Conservation (phyloP, 2,797 vertebrate species). For the Acrossocheilus wenchowensis region DNA sequence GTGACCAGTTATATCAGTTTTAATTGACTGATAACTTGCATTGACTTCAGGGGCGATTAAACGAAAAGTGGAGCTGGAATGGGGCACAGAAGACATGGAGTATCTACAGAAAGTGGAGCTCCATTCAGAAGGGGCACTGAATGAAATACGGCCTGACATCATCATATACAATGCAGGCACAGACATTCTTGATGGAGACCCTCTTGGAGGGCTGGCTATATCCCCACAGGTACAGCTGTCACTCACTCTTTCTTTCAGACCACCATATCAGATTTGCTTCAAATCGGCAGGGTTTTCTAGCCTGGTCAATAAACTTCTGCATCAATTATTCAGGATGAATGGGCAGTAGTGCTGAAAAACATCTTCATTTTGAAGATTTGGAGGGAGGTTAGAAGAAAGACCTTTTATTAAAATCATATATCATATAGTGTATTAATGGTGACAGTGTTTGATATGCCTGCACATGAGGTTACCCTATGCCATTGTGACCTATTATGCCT, state of each 20-base stretch:
- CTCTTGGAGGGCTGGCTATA: slow-evolving; percentile 91
- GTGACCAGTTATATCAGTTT: background rate
- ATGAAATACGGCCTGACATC: slow-evolving; percentile 86
- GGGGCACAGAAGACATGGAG: slow-evolving; percentile 91
- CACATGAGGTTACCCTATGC: background rate
- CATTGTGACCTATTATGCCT: background rate
- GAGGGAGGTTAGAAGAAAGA: background rate
- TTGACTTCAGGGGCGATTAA: slow-evolving; percentile 86
- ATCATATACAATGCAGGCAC: slow-evolving; percentile 95
- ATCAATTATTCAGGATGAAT: slow-evolving; percentile 32
- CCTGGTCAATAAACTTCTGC: slow-evolving; percentile 5
- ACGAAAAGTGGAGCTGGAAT: slow-evolving; percentile 91
- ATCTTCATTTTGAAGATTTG: background rate
- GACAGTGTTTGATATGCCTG: slow-evolving; percentile 1
- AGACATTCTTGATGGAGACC: slow-evolving; percentile 92
- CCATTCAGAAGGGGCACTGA: slow-evolving; percentile 83
- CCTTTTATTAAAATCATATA: background rate
- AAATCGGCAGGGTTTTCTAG: slow-evolving; percentile 13
- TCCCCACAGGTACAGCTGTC: slow-evolving; percentile 85
- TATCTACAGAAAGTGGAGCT: slow-evolving; percentile 91
- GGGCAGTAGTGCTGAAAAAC: slow-evolving; percentile 9
- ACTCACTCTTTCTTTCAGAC: slow-evolving; percentile 15
- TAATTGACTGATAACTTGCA: background rate
- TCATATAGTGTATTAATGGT: background rate
- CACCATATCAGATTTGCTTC: slow-evolving; percentile 5